Evolutionary conservation across 2,113 vertebrate species (phyloP).

Genomic region (Callipepla squamata): DNA sequence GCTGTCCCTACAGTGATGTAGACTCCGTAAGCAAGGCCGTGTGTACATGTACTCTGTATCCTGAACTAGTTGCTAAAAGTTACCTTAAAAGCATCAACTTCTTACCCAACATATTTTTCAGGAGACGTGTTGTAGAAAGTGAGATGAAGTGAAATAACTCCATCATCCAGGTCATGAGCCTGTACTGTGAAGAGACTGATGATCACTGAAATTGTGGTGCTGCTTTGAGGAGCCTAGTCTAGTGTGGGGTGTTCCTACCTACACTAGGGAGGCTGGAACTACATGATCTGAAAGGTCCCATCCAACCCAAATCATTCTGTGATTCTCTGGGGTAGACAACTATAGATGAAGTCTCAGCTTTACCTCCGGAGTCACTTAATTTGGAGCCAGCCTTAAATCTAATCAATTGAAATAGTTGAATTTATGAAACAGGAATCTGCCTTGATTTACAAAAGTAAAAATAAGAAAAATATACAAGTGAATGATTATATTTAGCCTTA

Average conservation of each 20-base stretch:
- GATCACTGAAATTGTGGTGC: not conserved
- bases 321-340: not conserved
- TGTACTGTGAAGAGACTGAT: fast-evolving
- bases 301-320: too few species aligned
- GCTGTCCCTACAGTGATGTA: not conserved
- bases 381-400: not conserved
- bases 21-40: not conserved
- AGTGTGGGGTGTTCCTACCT: too few species aligned
- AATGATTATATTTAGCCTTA: not conserved
- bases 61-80: not conserved
- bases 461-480: not conserved
- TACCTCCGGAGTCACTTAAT: not conserved
- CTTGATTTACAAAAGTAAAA: not conserved
- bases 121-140: not conserved
- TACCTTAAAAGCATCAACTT: not conserved
- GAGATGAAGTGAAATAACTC: not conserved
- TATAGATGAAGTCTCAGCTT: not conserved
- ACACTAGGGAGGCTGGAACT: too few species aligned
- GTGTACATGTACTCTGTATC: not conserved
- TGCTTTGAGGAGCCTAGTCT: too few species aligned
- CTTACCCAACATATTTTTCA: not conserved
- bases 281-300: too few species aligned
- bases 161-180: not conserved
- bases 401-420: not conserved
- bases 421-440: not conserved